phyloP scores from a whole-genome alignment of 2,113 vertebrate species.

The Platycercus adscitus region DNA sequence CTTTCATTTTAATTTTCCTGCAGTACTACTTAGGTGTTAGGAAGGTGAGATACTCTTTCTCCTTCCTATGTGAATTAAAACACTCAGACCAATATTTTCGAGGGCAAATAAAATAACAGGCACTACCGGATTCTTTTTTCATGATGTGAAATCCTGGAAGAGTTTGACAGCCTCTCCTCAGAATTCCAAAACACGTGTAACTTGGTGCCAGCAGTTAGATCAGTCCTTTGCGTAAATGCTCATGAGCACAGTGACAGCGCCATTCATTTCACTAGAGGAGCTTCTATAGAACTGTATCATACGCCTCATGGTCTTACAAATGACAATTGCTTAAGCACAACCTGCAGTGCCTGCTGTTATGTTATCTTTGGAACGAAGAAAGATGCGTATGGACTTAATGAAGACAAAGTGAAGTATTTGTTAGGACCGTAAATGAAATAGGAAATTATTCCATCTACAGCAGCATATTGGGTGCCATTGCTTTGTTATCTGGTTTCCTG shows the following conservation, averaged over 20 bases:
- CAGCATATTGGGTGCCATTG: not conserved
- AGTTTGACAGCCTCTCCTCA: not conserved
- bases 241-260: fast-evolving
- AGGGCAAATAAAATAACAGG: not conserved
- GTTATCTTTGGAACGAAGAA: not conserved
- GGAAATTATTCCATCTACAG: conserved; percentile 17
- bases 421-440: not conserved
- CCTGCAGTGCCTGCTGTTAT: not conserved
- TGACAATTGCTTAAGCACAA: not conserved
- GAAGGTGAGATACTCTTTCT: not conserved
- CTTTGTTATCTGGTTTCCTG: conserved; percentile 10
- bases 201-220: not conserved
- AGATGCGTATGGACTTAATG: not conserved
- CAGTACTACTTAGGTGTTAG: not conserved
- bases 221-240: not conserved
- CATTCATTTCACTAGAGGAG: not conserved
- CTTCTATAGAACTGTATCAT: not conserved
- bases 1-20: not conserved
- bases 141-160: not conserved
- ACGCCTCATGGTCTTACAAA: not conserved
- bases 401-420: not conserved
- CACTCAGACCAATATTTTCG: not conserved
- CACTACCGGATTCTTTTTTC: not conserved
- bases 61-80: not conserved
- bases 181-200: not conserved